Conservation (phyloP, 2,113 vertebrate species). For the Saguinus imperator region DNA sequence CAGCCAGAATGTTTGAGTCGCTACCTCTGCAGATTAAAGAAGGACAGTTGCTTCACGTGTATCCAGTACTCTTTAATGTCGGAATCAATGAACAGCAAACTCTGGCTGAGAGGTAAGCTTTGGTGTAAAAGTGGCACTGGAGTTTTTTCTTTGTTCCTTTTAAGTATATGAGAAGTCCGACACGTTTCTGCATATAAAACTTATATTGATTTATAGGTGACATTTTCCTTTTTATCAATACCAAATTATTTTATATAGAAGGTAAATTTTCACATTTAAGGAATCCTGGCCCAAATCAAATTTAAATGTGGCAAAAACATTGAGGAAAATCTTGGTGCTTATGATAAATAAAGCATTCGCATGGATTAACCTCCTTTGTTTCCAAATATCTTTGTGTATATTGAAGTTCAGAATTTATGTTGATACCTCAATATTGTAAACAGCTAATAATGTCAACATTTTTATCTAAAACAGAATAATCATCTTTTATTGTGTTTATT, state of each 20-base stretch:
- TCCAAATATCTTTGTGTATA: neutral
- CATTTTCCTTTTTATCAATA: neutral
- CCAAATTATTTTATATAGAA: neutral
- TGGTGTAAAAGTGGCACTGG: neutral
- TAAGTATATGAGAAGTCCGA: neutral
- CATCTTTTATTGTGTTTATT: neutral
- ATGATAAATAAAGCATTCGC: neutral
- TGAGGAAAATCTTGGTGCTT: neutral
- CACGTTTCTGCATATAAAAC: neutral
- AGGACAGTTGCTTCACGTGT: slow-evolving; percentile 90
- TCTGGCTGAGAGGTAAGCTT: slow-evolving; percentile 94
- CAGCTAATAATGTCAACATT: neutral
- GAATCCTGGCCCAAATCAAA: neutral
- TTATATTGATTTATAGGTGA: neutral
- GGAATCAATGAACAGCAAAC: slow-evolving; percentile 99
- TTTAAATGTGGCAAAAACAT: neutral
- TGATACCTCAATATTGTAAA: neutral
- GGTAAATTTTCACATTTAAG: slow-evolving; percentile 16
- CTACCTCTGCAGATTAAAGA: slow-evolving; percentile 94
- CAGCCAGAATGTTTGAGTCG: slow-evolving; percentile 89
- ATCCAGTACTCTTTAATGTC: slow-evolving; percentile 96
- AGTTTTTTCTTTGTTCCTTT: neutral
- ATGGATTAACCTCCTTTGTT: neutral
- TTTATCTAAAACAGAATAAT: neutral
- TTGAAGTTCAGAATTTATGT: neutral